Evolutionary conservation across 2,113 vertebrate species (phyloP), one percentile per base, ranked within the genome.

Genomic region (Penelope pileata): DNA sequence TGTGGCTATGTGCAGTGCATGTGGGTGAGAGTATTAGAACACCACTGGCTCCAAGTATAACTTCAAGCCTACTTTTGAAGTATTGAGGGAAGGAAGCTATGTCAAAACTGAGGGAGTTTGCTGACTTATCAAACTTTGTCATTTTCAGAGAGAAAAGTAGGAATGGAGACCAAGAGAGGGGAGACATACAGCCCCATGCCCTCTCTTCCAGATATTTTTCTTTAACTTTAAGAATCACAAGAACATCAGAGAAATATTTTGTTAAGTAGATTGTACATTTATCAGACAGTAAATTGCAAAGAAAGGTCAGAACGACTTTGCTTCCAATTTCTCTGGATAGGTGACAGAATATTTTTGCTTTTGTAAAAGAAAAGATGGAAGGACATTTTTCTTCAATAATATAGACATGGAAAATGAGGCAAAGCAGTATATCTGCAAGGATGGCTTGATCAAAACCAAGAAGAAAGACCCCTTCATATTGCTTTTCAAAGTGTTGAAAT

Each of bases 241-340:
- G 16, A 73, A 10, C 32, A 40, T 29, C 29, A 90, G 54, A 93
- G 17, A 83, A 86, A 60, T 42, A 64, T 32, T 73, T 76, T 81
- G 34, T 87, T 95, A 62, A 81, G 17, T 26, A 60, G 29, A 64
- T 53, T 38, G 75, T 54, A 58, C 36, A 81, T 76, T 75, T 94
- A 34, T 76, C 88, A 93, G 17, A 85, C 40, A 91, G 87, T 56
- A 85, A 91, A 94, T 73, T 95, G 50, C 66, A 90, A 90, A 86
- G 30, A 30, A 83, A 40, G 23, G 40, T 76, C 83, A 70, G 72
- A 66, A 58, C 8, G 78, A 66, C 83, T 93, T 92, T 92, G 45
- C 42, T 82, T 89, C 56, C 29, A 63, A 32, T 94, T 95, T 97
- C 77, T 92, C 78, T 88, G 64, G 83, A 90, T 82, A 53, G 26